A percentile compares a stretch with the other conserved stretches of the same genome.
Conservation (phyloP, 2,113 vertebrate species). For the Chlorodrepanis virens region DNA sequence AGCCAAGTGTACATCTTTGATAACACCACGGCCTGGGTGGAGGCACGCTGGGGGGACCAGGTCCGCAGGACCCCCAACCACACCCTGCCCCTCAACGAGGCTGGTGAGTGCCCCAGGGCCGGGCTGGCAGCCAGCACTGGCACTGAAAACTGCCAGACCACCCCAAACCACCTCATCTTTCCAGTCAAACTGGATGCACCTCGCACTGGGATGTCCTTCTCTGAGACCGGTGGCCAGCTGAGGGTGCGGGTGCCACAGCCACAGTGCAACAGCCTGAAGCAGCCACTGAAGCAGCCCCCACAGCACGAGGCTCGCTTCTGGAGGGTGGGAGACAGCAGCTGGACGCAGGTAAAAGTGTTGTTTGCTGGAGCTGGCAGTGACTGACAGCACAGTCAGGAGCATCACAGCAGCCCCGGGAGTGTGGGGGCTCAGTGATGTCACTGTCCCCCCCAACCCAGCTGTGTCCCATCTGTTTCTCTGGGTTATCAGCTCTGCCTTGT, state of each 20-base stretch:
- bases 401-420: accelerated
- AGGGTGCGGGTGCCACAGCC: not conserved
- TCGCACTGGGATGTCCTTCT: accelerated
- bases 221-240: not conserved
- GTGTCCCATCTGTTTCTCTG: not conserved
- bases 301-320: not conserved
- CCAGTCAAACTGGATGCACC: slow-evolving; percentile 53
- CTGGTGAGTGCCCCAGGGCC: not conserved
- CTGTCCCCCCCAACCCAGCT: not conserved
- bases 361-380: not conserved
- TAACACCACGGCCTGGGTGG: slow-evolving; percentile 55
- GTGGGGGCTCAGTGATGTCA: not conserved
- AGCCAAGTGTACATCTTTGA: not conserved
- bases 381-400: not conserved
- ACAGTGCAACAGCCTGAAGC: accelerated
- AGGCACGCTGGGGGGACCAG: not conserved
- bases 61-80: not conserved
- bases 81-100: not conserved
- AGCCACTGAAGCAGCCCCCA: accelerated
- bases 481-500: accelerated
- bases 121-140: accelerated
- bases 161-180: not conserved
- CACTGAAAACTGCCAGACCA: accelerated
- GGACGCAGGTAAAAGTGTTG: not conserved
- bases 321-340: accelerated